Conservation (phyloP, 2,113 vertebrate species). For the Ibidorhyncha struthersii region DNA sequence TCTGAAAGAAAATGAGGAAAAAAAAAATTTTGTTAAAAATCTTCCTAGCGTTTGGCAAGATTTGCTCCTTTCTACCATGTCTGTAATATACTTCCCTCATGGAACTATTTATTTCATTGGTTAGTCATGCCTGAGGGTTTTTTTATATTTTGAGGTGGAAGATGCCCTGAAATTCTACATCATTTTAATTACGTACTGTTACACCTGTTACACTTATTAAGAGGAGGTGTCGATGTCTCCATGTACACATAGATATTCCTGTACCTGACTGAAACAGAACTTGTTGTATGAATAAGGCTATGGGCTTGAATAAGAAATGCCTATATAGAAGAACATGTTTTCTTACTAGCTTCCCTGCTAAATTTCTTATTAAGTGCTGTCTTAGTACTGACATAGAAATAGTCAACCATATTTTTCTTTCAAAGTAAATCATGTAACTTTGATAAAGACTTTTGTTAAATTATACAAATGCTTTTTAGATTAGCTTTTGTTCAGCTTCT, state of each 20-base stretch:
- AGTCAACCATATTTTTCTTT: neutral
- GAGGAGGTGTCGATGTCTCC: neutral
- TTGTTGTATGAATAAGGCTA: neutral
- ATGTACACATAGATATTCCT: neutral
- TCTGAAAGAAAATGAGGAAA: neutral
- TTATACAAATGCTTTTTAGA: neutral
- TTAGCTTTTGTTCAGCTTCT: neutral
- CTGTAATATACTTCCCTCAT: neutral
- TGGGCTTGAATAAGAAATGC: neutral
- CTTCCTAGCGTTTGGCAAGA: neutral
- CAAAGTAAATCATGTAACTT: neutral
- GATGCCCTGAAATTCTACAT: neutral
- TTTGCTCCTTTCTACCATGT: neutral
- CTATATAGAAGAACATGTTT: neutral
- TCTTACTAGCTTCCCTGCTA: neutral
- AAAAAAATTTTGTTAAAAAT: neutral
- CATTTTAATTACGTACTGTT: neutral
- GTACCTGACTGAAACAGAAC: neutral
- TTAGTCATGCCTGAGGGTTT: neutral
- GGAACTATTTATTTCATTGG: neutral
- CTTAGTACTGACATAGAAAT: neutral
- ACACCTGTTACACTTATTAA: neutral
- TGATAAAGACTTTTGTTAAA: neutral
- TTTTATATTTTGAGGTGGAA: neutral
- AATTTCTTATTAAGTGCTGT: neutral